phyloP scores from a whole-genome alignment of 2,888 invertebrate genomes.

The Drosophila cognata region DNA sequence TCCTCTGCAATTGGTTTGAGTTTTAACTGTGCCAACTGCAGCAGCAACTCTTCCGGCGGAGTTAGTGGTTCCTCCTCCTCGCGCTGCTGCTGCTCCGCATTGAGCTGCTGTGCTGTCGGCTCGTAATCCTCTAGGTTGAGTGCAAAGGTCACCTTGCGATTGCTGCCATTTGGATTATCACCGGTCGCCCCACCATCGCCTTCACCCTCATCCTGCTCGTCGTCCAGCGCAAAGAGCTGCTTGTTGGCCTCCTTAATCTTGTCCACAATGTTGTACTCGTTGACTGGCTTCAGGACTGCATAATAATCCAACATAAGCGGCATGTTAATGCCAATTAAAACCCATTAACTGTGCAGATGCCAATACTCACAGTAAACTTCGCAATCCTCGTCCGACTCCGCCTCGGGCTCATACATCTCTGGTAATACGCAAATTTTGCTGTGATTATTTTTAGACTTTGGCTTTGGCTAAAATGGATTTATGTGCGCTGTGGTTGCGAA shows the following conservation, averaged over 20 bases:
- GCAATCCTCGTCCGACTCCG: conserved; percentile 84
- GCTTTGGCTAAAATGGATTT: conserved; percentile 53
- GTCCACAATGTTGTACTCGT: conserved; percentile 86
- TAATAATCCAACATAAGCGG: conserved; percentile 65
- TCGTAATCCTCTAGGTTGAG: conserved; percentile 86
- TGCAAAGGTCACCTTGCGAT: conserved; percentile 85
- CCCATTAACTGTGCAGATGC: not conserved
- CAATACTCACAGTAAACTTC: conserved; percentile 84
- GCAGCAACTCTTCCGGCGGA: conserved; percentile 54
- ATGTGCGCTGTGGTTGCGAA: conserved; percentile 40
- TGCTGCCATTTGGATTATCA: conserved; percentile 19
- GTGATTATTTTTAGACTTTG: conserved; percentile 53
- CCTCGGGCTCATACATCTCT: conserved; percentile 82
- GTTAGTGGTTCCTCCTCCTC: conserved; percentile 32
- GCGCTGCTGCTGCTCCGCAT: not conserved
- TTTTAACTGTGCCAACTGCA: conserved; percentile 57
- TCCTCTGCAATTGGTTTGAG: conserved; percentile 63
- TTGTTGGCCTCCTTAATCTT: conserved; percentile 86
- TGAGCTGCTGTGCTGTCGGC: conserved; percentile 66
- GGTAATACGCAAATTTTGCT: conserved; percentile 35
- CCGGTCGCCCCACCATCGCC: conserved; percentile 30
- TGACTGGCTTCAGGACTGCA: conserved; percentile 84
- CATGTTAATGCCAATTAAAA: conserved; percentile 39
- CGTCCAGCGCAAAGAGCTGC: conserved; percentile 83
- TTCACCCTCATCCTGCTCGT: conserved; percentile 28